Conservation (phyloP, 2,888 invertebrate genomes). For the Seira ritae region DNA sequence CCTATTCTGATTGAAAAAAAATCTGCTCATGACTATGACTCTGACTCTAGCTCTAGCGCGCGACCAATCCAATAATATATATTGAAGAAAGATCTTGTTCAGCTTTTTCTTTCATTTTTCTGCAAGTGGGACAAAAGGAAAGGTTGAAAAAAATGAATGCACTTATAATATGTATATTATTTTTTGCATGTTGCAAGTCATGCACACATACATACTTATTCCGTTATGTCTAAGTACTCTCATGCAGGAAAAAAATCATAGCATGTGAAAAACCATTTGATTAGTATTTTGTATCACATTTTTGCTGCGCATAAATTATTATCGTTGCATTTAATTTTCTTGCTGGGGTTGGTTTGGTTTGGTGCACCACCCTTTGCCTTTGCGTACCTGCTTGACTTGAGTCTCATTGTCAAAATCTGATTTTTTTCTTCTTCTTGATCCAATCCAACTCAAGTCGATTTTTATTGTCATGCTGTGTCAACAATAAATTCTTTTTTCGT, state of each 20-base stretch:
- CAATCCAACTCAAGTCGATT: conserved; percentile 6
- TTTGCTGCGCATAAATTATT: conserved; percentile 5
- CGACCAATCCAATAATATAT: background rate
- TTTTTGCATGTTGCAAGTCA: conserved; percentile 11
- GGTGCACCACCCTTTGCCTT: background rate
- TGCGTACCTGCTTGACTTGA: background rate
- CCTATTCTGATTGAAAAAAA: too few species aligned
- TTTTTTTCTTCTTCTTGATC: background rate
- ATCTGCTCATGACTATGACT: background rate
- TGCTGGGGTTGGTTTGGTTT: background rate
- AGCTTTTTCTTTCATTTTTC: conserved; percentile 3
- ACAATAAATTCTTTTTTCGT: background rate
- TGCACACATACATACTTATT: conserved; percentile 2
- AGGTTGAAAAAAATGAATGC: conserved; percentile 35
- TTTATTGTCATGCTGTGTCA: conserved; percentile 16
- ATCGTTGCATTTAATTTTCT: background rate
- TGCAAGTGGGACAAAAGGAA: conserved; percentile 59
- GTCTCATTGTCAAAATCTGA: background rate
- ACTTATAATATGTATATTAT: background rate
- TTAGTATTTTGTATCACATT: background rate
- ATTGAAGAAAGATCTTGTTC: conserved; percentile 9
- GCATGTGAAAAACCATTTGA: conserved; percentile 10
- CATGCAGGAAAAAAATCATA: background rate
- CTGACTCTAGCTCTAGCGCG: background rate
- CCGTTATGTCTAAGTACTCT: background rate